phyloP scores from a whole-genome alignment of 2,797 vertebrate genomes.

The Amniataba percoides region DNA sequence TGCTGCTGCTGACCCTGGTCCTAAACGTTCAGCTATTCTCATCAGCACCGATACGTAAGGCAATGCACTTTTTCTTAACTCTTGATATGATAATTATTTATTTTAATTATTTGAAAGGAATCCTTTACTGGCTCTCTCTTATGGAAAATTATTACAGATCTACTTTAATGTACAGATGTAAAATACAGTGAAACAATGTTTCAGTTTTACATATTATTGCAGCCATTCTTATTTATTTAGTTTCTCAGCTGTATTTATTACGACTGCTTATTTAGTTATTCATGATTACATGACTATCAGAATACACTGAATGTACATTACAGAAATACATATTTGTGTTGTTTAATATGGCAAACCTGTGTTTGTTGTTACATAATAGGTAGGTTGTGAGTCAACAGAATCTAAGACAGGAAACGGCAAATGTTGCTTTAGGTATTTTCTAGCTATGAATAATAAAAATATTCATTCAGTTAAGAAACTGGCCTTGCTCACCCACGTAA shows the following conservation, averaged over 20 bases:
- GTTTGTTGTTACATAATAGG: slow-evolving; percentile 26
- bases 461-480: slow-evolving; percentile 21
- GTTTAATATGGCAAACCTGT: slow-evolving; percentile 3
- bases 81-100: neutral
- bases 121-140: neutral
- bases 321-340: neutral
- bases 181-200: slow-evolving; percentile 1
- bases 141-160: neutral
- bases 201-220: neutral
- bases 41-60: slow-evolving; percentile 64
- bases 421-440: slow-evolving; percentile 33
- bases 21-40: slow-evolving; percentile 44
- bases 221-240: neutral
- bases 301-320: neutral
- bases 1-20: slow-evolving; percentile 60
- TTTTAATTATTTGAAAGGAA: neutral
- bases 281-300: neutral
- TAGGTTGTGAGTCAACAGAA: slow-evolving; percentile 28
- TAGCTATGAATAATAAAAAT: slow-evolving; percentile 27
- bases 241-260: neutral
- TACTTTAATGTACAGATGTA: neutral
- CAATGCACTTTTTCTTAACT: slow-evolving; percentile 8
- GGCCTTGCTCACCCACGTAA: slow-evolving; percentile 5
- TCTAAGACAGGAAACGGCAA: slow-evolving; percentile 14
- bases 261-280: neutral